Base-by-base conservation (phyloP, 2,797 vertebrate genomes). In the Salmo trutta region DNA sequence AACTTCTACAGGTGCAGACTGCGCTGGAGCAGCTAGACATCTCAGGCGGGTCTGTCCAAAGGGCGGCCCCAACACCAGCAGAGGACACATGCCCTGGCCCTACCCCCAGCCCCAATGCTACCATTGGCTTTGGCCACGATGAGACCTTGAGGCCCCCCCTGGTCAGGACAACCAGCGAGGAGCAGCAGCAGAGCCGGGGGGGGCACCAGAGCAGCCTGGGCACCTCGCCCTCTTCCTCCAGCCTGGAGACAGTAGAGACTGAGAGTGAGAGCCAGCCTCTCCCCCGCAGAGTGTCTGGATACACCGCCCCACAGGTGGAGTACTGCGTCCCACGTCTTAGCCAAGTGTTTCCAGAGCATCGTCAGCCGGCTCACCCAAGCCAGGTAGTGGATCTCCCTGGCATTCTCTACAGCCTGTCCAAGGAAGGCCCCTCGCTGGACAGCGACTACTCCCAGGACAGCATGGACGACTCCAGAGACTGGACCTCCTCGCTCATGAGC, bases 401-500 rank as follows among this genome's bases (percentile, higher is more conserved):
- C 19, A 94, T 93, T 84, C 85, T 94, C n/a, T 88, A 92, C 82
- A 94, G 91, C 77, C 91, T 95, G 54, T 95, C 94, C 62, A 89
- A 88, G 80, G 94, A 95, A 66, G 94, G 93, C 10, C 93, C 93
- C 0, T 93, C 93, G 2, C 69, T 94, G 66, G 93, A 94, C 84
- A 92, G 88, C 3, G 91, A 93, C 77, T 93, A 89, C 80, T 91
- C 90, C 56, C 93, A 90, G 80, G 94, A 94, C 78, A 93, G 90
- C 80, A 73, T 84, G 24, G 96, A 97, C 0, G 96, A 97, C 0
- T 89, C 92, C 0, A 92, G 95, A 0, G 98, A 99, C 88, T 99
- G 98, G 98, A 98, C 97, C 0, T 97, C 96, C 15, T 98, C 97
- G 0, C 87, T 99, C 4, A 97, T 99, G 97, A 98, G 95, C 71